Conservation (phyloP, 2,797 vertebrate species). For the Chrysocyon brachyurus region DNA sequence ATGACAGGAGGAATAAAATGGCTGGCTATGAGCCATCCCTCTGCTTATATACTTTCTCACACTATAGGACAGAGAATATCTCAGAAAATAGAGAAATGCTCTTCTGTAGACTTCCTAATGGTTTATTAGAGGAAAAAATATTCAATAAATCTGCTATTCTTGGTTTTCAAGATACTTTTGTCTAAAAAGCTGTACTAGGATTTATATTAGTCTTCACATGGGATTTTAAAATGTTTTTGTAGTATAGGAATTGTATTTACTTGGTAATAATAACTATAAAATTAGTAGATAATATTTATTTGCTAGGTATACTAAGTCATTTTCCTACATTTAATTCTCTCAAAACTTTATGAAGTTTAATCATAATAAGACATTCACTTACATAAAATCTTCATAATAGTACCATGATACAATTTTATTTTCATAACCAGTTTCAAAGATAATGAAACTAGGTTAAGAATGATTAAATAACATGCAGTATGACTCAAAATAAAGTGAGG, state of each 20-base stretch:
- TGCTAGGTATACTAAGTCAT: not conserved
- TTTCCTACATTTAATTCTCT: not conserved
- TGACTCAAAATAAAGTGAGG: not conserved
- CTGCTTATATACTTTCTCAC: not conserved
- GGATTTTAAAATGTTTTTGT: not conserved
- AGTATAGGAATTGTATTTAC: not conserved
- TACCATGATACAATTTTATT: not conserved
- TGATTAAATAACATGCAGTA: not conserved
- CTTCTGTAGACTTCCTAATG: not conserved
- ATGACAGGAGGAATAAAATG: not conserved
- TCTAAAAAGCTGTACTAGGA: not conserved
- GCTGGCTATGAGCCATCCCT: not conserved
- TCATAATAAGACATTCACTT: not conserved
- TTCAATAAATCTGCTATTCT: not conserved
- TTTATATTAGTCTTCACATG: not conserved
- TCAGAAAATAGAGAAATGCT: not conserved
- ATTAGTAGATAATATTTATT: not conserved
- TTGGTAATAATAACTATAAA: not conserved
- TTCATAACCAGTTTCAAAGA: slow-evolving; percentile 11
- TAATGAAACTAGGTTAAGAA: not conserved
- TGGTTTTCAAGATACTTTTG: slow-evolving; percentile 31
- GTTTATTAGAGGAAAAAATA: not conserved
- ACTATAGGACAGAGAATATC: not conserved
- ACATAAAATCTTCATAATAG: not conserved
- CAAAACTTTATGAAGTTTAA: not conserved